Base-by-base conservation (phyloP, 2,888 invertebrate species). In the Cheilosia urbana region DNA sequence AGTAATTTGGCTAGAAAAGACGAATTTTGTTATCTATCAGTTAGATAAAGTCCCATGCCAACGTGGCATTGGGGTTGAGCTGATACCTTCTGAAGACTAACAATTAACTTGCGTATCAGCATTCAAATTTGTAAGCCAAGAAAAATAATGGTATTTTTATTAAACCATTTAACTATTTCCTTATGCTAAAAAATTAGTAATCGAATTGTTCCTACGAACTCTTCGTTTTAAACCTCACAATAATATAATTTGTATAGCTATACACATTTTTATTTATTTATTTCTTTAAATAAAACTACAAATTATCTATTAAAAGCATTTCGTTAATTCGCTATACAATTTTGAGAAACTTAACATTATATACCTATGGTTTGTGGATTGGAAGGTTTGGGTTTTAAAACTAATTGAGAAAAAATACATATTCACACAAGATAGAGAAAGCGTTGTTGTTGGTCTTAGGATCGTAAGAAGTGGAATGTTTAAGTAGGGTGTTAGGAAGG, bases 151-250 rank as follows among this genome's bases (percentile, higher is more conserved):
- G 24, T 21, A 62, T 45, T 42, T 21, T 19, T 37, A 7, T 17
- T 47, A 45, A 30, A 15, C 37, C 37, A 37, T 37, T 40, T 17
- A 55, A 58, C 21, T 6, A 15, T 13, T 0, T 30, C 1, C 17
- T 30, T 63, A 47, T 63, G 6, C 69, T 81, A 75, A 81, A 51
- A 42, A 51, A 15, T 75, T 81, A 81, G 69, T 81, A 71, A 76
- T 76, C 69, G 76, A 81, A 47, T 75, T 63, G 34, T 21, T 53
- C 4, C 42, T 53, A 47, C 47, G 69, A 58, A 68, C 34, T 24
- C 15, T 57, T 57, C 30, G 34, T 47, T 69, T 57, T n/a, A 45
- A 21, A 47, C 15, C 34, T 40, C 42, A 49, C n/a, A 42, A 27
- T 53, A 45, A 47, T 15, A 55, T 19, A 11, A 19, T 11, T 51